phyloP scores from a whole-genome alignment of 2,888 invertebrate genomes.

The Sisyra terminalis region DNA sequence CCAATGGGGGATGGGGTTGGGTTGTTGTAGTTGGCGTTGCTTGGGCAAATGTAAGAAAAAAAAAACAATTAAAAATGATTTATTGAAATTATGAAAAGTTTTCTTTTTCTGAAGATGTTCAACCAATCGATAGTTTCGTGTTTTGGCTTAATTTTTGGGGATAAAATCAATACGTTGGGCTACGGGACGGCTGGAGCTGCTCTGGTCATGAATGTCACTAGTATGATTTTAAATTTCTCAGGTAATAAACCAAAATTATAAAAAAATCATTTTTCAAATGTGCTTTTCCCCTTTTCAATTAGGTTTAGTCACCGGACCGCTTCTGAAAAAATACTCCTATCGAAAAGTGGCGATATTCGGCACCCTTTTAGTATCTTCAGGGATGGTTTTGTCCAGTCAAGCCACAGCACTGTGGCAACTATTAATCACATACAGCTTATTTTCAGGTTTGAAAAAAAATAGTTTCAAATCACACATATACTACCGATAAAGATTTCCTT shows the following conservation, averaged over 20 bases:
- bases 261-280: neutral
- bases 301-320: constrained; percentile 52
- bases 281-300: neutral
- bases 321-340: constrained; percentile 38
- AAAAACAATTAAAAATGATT: neutral
- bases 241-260: constrained; percentile 14
- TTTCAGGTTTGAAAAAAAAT: no score
- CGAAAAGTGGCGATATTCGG: constrained; percentile 36
- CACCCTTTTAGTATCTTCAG: constrained; percentile 31
- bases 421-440: constrained; percentile 34
- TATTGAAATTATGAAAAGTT: neutral
- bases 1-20: constrained; percentile 65
- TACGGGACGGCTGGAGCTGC: constrained; percentile 48
- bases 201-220: constrained; percentile 47
- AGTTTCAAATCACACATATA: no score
- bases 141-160: constrained; percentile 52
- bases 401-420: constrained; percentile 34
- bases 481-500: no score
- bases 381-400: constrained; percentile 33
- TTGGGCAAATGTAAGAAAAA: constrained; percentile 43
- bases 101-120: constrained; percentile 32
- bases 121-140: constrained; percentile 54
- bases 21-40: constrained; percentile 48
- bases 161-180: constrained; percentile 42
- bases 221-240: constrained; percentile 44